Percentiles rank a stretch among this genome's conserved stretches.
Evolutionary conservation across 1,140 invertebrate species (phyloP).

Genomic region (Trypoxylus dichotomus): DNA sequence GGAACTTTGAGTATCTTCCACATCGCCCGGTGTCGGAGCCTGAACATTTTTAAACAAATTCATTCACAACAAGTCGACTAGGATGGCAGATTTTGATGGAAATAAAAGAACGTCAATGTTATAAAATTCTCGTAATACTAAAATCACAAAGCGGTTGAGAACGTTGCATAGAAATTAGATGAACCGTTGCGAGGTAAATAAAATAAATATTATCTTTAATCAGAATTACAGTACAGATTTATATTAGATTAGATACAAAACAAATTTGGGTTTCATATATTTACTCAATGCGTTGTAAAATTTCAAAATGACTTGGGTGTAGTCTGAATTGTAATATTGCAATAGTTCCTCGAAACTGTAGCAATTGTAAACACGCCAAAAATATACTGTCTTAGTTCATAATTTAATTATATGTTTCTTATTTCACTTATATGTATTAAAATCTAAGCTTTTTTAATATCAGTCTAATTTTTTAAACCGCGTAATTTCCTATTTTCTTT

Average conservation of each 20-base stretch:
- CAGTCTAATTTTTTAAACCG: no score
- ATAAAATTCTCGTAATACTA: background rate
- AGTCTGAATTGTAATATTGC: no score
- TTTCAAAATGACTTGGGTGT: background rate
- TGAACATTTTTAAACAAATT: conserved; percentile 19
- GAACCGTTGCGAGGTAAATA: background rate
- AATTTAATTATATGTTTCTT: no score
- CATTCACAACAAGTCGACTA: conserved; percentile 5
- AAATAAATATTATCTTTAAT: conserved; percentile 7
- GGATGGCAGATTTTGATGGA: background rate
- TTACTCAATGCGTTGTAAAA: background rate
- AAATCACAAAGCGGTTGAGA: no score
- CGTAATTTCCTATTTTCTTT: no score
- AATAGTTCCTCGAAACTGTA: no score
- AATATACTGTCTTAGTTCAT: no score
- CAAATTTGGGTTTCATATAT: background rate
- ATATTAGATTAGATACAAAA: background rate
- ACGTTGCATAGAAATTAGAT: no score
- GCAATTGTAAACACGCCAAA: no score
- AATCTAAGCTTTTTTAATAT: no score
- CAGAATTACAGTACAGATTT: background rate
- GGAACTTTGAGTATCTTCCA: conserved; percentile 78
- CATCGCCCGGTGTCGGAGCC: conserved; percentile 55
- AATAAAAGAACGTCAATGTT: background rate
- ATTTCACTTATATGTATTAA: no score